Evolutionary conservation across 2,113 vertebrate species (phyloP).

Genomic region (Lathamus discolor): DNA sequence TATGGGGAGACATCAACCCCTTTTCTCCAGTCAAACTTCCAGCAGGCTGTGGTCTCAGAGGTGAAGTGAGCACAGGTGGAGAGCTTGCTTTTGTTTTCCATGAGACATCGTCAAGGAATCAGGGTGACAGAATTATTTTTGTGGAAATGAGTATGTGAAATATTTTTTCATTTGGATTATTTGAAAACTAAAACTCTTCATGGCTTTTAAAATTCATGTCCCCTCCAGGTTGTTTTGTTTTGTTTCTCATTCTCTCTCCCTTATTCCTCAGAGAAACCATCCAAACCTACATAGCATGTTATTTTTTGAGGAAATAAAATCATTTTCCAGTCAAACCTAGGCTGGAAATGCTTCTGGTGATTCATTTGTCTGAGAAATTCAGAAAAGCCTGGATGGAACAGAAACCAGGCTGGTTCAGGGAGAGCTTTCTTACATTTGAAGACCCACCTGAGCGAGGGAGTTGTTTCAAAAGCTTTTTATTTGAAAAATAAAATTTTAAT

Average conservation of each 20-base stretch:
- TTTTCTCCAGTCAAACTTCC: not conserved
- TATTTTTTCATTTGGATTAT: constrained; percentile 1
- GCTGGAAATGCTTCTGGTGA: constrained; percentile 40
- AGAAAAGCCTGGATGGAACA: not conserved
- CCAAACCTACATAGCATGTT: constrained; percentile 30
- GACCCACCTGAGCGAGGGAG: not conserved
- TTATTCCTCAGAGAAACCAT: constrained; percentile 44
- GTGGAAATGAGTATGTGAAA: not conserved
- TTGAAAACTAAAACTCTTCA: constrained; percentile 34
- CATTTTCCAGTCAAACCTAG: not conserved
- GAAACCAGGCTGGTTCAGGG: not conserved
- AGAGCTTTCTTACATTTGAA: not conserved
- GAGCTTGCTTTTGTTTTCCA: not conserved
- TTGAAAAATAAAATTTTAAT: not conserved
- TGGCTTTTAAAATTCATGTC: constrained; percentile 56
- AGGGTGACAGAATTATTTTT: not conserved
- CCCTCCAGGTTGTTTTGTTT: constrained; percentile 33
- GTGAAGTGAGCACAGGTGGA: not conserved
- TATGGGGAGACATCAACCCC: not conserved
- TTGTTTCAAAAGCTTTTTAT: not conserved
- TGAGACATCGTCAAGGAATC: not conserved
- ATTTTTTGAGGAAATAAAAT: constrained; percentile 38
- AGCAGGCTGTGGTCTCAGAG: not conserved
- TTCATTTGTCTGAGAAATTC: constrained; percentile 41
- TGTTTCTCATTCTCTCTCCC: constrained; percentile 11